Evolutionary conservation across 2,797 vertebrate species (phyloP), one percentile per base, ranked within the genome.

Genomic region (Cossypha polioptera): DNA sequence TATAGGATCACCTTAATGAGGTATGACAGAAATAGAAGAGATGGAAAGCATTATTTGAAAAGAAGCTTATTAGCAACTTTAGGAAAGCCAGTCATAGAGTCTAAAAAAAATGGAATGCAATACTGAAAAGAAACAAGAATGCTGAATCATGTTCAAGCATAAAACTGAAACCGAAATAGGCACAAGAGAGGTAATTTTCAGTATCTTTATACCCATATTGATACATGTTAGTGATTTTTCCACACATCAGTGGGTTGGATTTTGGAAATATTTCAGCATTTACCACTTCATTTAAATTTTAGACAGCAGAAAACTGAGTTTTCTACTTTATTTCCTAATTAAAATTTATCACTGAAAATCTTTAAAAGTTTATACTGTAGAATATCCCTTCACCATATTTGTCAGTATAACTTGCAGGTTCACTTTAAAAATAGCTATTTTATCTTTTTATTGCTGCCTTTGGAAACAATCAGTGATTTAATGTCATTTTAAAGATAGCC

Each of bases 1-100:
- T 86, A 77, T 15, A 92, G 78, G 91, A 94, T 94, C 93, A 96
- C 58, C 69, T 78, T 96, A 96, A 95, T 90, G 92, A 96, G 66
- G 65, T 17, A 92, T 62, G 95, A 92, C 94, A 96, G 89, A 88
- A 93, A 86, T 21, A 53, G 75, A 94, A 81, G 72, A 65, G 42
- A 77, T 14, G 3, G 68, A 53, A 92, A 95, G 72, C 42, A 33
- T 40, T 84, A 82, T 87, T 75, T 69, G 73, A 69, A 76, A 88
- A 82, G 36, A 35, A 66, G 54, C 61, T 92, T 91, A 72, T 78
- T 93, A 86, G 25, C 65, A 74, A 76, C 45, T 77, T 63, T 1
- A 76, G 63, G 51, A 86, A 81, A 95, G 21, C 73, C 66, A 53
- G 53, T 55, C n/a, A 38, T 20, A 19, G 43, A 67, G 47, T 82